phyloP scores from a whole-genome alignment of 92 coral and sea anemone species.

The Actinernus sp. region DNA sequence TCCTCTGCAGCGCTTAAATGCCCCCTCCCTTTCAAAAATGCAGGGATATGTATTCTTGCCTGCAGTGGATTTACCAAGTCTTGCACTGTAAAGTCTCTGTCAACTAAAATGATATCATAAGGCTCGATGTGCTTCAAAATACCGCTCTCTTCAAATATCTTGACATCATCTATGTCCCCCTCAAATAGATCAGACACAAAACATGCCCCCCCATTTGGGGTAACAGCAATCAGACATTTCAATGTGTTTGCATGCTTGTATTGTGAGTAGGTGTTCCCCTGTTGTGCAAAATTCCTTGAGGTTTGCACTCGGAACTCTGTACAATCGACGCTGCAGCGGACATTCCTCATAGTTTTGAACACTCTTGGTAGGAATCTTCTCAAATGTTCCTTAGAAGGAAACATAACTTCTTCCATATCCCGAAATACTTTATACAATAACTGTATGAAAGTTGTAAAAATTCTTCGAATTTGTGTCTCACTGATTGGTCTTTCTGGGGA shows the following conservation, averaged over 20 bases:
- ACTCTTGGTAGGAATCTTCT: slow-evolving; percentile 43
- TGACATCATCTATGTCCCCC: slow-evolving; percentile 45
- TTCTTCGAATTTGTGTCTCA: slow-evolving; percentile 31
- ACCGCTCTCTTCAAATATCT: slow-evolving; percentile 45
- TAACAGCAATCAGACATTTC: slow-evolving; percentile 61
- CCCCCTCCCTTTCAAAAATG: slow-evolving; percentile 41
- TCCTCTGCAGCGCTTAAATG: slow-evolving; percentile 41
- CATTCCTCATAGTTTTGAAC: slow-evolving; percentile 51
- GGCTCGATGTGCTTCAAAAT: slow-evolving; percentile 41
- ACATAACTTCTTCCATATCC: slow-evolving; percentile 48
- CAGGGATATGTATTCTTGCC: slow-evolving; percentile 28
- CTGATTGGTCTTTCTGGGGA: slow-evolving; percentile 50
- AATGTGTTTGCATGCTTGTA: slow-evolving; percentile 69
- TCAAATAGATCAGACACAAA: slow-evolving; percentile 50
- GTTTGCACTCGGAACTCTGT: slow-evolving; percentile 47
- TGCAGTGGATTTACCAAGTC: slow-evolving; percentile 42
- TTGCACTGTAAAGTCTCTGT: slow-evolving; percentile 53
- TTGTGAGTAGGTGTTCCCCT: slow-evolving; percentile 49
- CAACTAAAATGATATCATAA: slow-evolving; percentile 34
- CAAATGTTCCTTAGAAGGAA: slow-evolving; percentile 33
- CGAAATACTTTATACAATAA: slow-evolving; percentile 55
- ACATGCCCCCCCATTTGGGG: slow-evolving; percentile 51
- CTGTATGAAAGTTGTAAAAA: slow-evolving; percentile 70
- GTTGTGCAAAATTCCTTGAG: slow-evolving; percentile 64
- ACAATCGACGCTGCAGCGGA: slow-evolving; percentile 62